Conservation (phyloP, 2,113 vertebrate genomes). For the Penelope pileata region DNA sequence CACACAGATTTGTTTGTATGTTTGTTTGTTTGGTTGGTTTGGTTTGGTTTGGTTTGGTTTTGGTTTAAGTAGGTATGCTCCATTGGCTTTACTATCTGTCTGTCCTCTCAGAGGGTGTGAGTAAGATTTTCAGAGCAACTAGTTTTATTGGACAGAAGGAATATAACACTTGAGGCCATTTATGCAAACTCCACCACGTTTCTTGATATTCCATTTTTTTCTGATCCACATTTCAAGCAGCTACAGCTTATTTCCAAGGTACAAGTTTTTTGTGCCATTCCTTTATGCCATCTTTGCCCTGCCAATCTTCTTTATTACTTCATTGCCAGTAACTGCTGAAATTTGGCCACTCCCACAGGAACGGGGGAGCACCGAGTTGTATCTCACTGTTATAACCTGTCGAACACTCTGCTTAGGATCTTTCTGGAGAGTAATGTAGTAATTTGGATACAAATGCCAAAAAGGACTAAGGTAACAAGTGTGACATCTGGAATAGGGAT, state of each 20-base stretch:
- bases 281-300: background rate
- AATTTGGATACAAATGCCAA: background rate
- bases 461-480: background rate
- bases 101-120: background rate
- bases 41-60: background rate
- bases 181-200: background rate
- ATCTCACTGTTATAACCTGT: background rate
- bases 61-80: background rate
- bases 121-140: background rate
- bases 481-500: background rate
- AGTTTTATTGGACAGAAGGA: background rate
- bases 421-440: background rate
- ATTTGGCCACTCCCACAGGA: background rate
- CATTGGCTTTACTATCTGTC: background rate
- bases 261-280: background rate
- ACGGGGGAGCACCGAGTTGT: fast-evolving
- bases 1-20: background rate
- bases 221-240: background rate
- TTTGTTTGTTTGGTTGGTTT: background rate
- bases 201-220: background rate
- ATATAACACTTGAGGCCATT: background rate
- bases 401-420: background rate
- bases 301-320: background rate
- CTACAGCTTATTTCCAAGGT: background rate
- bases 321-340: background rate